Base-by-base conservation (phyloP, 1,140 invertebrate species). In the Drosophila repleta region DNA sequence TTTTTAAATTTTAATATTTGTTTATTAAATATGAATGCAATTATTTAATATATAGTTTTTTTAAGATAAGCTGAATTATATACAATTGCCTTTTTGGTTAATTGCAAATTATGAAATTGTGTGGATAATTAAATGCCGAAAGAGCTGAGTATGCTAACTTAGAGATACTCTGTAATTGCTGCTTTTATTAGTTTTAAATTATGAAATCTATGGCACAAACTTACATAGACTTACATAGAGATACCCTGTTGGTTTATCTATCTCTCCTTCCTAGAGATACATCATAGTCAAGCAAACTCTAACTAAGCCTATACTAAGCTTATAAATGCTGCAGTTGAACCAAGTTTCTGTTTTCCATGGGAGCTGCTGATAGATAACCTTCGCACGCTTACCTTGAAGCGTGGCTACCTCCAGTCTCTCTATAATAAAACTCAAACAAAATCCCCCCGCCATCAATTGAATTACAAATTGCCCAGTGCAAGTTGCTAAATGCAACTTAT, bases 351-450 rank as follows among this genome's bases (percentile, higher is more conserved):
- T 29, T 68, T 51, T 71, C 21, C n/a, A 29, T 39, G 43, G 45
- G 17, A 72, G 26, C 24, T 37, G 4, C 20, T n/a, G n/a, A n/a
- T n/a, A n/a, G 71, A 78, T 60, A 49, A 62, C 75, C 79, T 72
- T 72, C 79, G 69, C 72, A 56, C 52, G 80, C 52, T 83, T 66
- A 60, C 64, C 67, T 63, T 79, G 51, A 32, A 79, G 51, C 60
- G 63, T 65, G 69, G 49, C 62, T 37, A 29, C 29, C 45, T 18
- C 24, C 15, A 37, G 10, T 17, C 35, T 21, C 32, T 11, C 58
- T 29, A 29, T 29, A 29, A 8, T 29, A 0, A 24, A 4, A 24
- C 2, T 3, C 2, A 7, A 29, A 29, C 13, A 15, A 18, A 17
- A 21, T 17, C 2, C 39, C 39, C 39, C 37, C 13, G n/a, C 37